Conservation (phyloP, 2,113 vertebrate genomes). For the Marmota flaviventris region DNA sequence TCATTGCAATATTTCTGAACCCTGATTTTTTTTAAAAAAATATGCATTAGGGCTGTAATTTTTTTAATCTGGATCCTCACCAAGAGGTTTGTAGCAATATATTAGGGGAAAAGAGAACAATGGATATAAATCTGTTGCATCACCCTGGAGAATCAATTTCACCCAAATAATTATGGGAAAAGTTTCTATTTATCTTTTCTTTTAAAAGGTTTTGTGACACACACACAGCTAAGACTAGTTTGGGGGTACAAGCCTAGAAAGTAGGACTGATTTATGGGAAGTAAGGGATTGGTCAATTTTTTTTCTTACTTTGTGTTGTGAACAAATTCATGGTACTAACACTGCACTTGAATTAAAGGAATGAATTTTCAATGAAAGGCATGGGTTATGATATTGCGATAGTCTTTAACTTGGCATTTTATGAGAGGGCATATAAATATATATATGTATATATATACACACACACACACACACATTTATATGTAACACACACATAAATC, state of each 20-base stretch:
- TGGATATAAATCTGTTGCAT: neutral
- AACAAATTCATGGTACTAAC: neutral
- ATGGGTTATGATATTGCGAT: neutral
- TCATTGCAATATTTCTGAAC: neutral
- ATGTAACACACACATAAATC: too few species aligned
- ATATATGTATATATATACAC: too few species aligned
- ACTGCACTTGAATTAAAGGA: neutral
- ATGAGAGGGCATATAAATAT: neutral
- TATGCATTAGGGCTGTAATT: neutral
- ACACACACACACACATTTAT: too few species aligned
- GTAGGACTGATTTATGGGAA: neutral
- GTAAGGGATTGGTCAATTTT: constrained; percentile 9
- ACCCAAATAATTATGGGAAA: constrained; percentile 5
- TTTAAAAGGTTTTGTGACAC: constrained; percentile 41
- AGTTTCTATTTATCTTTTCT: neutral
- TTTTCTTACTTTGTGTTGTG: neutral
- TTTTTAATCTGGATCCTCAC: neutral
- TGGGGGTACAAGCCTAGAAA: constrained; percentile 46
- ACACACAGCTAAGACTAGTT: constrained; percentile 32
- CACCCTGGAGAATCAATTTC: constrained; percentile 32
- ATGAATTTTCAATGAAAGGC: neutral
- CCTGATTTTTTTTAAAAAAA: neutral
- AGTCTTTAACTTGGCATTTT: neutral
- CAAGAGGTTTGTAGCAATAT: neutral
- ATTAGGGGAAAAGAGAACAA: neutral